Percentiles rank a stretch among this genome's conserved stretches.
Conservation (phyloP, 2,888 invertebrate species). For the Thumatha senex region DNA sequence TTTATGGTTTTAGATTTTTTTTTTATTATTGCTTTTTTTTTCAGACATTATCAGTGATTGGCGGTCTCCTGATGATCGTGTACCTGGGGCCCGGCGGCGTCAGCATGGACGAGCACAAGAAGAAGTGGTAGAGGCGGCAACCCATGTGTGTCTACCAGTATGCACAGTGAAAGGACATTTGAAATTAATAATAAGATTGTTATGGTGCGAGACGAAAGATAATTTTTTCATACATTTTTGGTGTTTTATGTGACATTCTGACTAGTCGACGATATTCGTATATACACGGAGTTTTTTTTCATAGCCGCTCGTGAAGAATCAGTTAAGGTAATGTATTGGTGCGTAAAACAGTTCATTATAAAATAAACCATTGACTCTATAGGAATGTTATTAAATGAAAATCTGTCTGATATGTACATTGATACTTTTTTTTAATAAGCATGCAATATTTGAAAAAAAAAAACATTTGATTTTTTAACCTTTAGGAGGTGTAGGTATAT, state of each 20-base stretch:
- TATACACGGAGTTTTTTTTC: constrained; percentile 36
- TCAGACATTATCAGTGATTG: constrained; percentile 99
- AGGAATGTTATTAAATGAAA: no score
- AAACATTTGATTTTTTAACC: no score
- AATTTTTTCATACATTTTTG: constrained; percentile 27
- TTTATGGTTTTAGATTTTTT: no score
- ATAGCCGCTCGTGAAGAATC: constrained; percentile 20
- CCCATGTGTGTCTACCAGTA: constrained; percentile 34
- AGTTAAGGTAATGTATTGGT: background rate
- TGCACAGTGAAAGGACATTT: constrained; percentile 42
- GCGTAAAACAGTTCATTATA: background rate
- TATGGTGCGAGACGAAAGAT: constrained; percentile 36
- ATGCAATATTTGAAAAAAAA: no score
- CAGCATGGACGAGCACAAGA: constrained; percentile 99
- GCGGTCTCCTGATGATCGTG: constrained; percentile 99
- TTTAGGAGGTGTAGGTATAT: no score
- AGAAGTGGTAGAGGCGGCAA: constrained; percentile 91
- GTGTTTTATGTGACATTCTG: constrained; percentile 40
- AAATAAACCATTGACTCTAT: constrained; percentile 7
- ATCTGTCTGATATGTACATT: no score
- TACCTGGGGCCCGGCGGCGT: constrained; percentile 99
- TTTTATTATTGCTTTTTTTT: constrained; percentile 57
- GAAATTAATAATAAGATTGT: constrained; percentile 44
- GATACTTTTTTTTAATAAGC: no score
- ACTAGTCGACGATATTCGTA: constrained; percentile 45